Evolutionary conservation across 2,888 invertebrate species (phyloP), one percentile per base, ranked within the genome.

Genomic region (Pollenia labialis): DNA sequence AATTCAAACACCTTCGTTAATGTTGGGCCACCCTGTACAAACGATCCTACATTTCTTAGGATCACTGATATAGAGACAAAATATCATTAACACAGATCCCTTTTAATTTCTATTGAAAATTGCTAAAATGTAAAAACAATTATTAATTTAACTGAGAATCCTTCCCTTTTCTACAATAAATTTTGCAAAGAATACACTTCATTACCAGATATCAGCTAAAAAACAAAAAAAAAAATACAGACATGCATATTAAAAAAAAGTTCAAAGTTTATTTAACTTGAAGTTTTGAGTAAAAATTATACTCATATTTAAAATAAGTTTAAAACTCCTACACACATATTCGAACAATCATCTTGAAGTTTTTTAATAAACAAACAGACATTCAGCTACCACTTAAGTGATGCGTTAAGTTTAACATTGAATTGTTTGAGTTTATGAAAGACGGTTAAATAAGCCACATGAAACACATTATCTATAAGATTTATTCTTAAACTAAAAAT

Each of bases 131-230:
- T 6, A 6, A 32, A n/a, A n/a, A 52, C 2, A 52, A 4, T 2
- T 8, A 52, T n/a, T 52, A 4, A n/a, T 52, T n/a, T 8, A 14
- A 4, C 0, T 4, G 2, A 18, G 56, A 11, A 58, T 50, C 14
- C 32, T 75, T 75, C 75, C 46, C 68, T 54, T 32, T 4, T 18
- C 60, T 68, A 46, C 50, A 69, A 54, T 62, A 60, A 62, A 69
- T 18, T 54, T 44, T 42, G 23, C 56, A 50, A 48, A 56, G 18
- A 76, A 64, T 77, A 58, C 23, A 58, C 58, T 83, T 77, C 71
- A 71, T 72, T 77, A 66, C 50, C 77, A 83, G 83, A 77, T 71
- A 72, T 77, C 72, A 72, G 77, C 56, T 40, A 11, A 76, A 54
- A 11, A 72, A 50, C 40, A 16, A 50, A 46, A 40, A 52, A 23